Percentiles rank a stretch among this genome's conserved stretches.
These are phyloP conservation scores for Microcebus ravelobensis DNA, from an alignment of 2,113 vertebrate genomes.

Conservation along the genomic window DNA sequence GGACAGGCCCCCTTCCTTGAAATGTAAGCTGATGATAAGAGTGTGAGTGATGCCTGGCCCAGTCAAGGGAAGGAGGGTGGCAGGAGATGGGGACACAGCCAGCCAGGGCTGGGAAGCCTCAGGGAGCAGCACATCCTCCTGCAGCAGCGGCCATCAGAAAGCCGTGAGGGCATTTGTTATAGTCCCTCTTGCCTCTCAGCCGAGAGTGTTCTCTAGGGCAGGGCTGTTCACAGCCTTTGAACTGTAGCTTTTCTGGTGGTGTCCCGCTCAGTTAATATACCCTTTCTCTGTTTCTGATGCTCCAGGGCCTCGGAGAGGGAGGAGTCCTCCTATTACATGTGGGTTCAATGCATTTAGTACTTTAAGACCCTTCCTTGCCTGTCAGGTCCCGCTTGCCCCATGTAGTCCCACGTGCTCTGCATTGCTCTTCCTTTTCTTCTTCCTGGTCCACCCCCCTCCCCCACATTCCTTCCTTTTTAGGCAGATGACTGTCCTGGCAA, in stretches of 20 bases:
- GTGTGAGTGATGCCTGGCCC: neutral
- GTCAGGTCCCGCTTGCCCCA: neutral
- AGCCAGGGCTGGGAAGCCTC: neutral
- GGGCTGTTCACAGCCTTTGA: neutral
- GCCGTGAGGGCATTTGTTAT: neutral
- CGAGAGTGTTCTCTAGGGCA: neutral
- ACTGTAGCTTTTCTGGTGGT: neutral
- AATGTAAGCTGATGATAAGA: neutral
- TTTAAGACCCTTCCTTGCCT: neutral
- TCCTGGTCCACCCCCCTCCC: neutral
- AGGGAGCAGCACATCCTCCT: neutral
- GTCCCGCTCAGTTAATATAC: neutral
- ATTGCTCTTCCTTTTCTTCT: neutral
- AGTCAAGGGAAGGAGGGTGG: neutral
- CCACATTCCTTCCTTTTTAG: neutral
- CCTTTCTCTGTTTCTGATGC: neutral
- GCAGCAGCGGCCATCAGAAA: neutral
- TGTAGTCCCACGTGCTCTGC: neutral
- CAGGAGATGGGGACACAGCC: neutral
- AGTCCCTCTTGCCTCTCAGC: neutral
- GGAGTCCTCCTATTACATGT: neutral
- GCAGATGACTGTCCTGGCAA: neutral
- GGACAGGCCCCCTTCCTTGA: neutral
- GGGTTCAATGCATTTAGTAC: neutral
- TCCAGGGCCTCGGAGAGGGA: neutral